Evolutionary conservation across 2,888 invertebrate genomes (phyloP).

Genomic region (Meta bourneti): DNA sequence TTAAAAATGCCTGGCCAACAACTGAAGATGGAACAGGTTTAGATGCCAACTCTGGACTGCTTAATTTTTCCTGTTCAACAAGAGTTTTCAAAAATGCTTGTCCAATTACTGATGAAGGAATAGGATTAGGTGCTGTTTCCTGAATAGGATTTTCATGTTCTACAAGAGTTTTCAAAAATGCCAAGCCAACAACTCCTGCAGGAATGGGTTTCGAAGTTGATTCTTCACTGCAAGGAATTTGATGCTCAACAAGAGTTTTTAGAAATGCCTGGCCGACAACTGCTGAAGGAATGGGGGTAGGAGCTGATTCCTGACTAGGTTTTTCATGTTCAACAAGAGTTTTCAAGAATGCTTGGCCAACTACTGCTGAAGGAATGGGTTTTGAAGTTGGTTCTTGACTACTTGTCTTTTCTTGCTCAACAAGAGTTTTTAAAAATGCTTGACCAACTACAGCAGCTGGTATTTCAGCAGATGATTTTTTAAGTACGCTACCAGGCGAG

Average conservation of each 20-base stretch:
- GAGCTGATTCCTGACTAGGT: not conserved
- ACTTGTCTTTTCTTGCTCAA: not conserved
- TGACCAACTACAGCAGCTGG: slow-evolving; percentile 58
- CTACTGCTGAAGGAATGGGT: slow-evolving; percentile 41
- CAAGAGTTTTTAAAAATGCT: slow-evolving; percentile 60
- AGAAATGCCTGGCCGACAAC: slow-evolving; percentile 55
- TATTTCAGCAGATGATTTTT: slow-evolving; percentile 12
- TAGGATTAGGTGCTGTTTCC: slow-evolving; percentile 13
- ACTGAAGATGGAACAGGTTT: slow-evolving; percentile 60
- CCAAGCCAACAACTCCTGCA: slow-evolving; percentile 54
- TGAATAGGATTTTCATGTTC: not conserved
- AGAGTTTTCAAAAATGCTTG: slow-evolving; percentile 71
- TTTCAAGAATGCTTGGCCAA: slow-evolving; percentile 60
- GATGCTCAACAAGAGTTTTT: slow-evolving; percentile 31
- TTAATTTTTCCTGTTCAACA: slow-evolving; percentile 2
- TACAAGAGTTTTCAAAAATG: slow-evolving; percentile 61
- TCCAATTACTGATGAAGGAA: slow-evolving; percentile 67
- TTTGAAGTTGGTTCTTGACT: not conserved
- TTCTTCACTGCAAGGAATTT: not conserved
- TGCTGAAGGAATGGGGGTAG: slow-evolving; percentile 47
- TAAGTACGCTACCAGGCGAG: slow-evolving; percentile 27
- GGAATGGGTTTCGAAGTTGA: slow-evolving; percentile 18
- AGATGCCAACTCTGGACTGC: not conserved
- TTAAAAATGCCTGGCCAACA: slow-evolving; percentile 53
- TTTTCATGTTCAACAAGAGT: slow-evolving; percentile 25